Percentiles rank a stretch among this genome's conserved stretches.
phyloP scores from a whole-genome alignment of 2,113 vertebrate genomes.

The Grammomys surdaster region DNA sequence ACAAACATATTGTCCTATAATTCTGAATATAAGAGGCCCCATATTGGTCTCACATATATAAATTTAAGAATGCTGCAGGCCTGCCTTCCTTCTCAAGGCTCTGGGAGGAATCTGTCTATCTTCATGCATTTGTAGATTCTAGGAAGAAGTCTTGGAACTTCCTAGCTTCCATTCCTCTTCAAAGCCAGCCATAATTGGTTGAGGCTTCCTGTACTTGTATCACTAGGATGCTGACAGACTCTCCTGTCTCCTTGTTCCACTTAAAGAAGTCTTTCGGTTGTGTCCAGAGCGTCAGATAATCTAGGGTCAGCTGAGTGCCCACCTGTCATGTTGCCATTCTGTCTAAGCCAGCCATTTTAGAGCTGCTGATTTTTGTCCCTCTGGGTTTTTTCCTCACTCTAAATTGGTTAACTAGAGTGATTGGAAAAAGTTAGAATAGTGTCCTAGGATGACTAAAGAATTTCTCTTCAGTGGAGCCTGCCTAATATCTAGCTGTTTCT shows the following conservation, averaged over 20 bases:
- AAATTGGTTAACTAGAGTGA: neutral
- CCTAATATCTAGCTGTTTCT: neutral
- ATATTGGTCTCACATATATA: neutral
- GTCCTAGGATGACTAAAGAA: neutral
- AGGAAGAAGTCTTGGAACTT: neutral
- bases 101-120: neutral
- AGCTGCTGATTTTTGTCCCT: slow-evolving; percentile 2
- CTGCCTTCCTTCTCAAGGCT: neutral
- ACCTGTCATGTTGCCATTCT: neutral
- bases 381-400: neutral
- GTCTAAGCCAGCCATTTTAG: neutral
- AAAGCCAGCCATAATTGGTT: neutral
- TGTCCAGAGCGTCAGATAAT: neutral
- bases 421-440: neutral
- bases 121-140: neutral
- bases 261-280: neutral
- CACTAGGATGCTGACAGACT: neutral
- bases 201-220: neutral
- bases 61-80: neutral
- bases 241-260: neutral
- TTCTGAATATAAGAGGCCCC: neutral
- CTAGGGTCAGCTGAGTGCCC: neutral
- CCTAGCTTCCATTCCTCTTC: neutral
- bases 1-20: neutral
- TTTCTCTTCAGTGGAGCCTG: slow-evolving; percentile 42